Evolutionary conservation across 2,888 invertebrate genomes (phyloP), one percentile per base, ranked within the genome.

Genomic region (Silvanus unidentatus): DNA sequence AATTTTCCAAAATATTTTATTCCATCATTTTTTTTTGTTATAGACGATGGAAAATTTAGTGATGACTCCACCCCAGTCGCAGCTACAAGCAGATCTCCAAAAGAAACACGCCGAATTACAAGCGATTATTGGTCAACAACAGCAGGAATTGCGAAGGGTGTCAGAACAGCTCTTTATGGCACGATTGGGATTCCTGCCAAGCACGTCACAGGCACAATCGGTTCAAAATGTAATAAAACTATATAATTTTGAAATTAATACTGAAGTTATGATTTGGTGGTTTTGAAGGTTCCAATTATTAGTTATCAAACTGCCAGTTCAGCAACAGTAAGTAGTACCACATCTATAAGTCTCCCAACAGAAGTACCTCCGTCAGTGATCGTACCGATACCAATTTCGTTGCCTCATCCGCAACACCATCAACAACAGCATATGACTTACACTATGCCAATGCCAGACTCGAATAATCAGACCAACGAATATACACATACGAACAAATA

Each of bases 131-230:
- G 80, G 85, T 41, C 81, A 86, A 53, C 91, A 92, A 63, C 91
- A 92, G 64, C 90, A 91, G 61, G 91, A 93, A 68, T 70, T 93
- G 53, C 77, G 87, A 35, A 78, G 84, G 53, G 88, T 93, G 1
- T 90, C 90, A n/a, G 90, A 92, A 64, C 91, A 92, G 63, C 73
- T 93, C 42, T 68, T 90, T 39, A 81, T 92, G 68, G 87, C 90
- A 0, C 78, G 87, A 60, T 84, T 88, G 54, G 89, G 89, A 4
- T 77, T 90, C 9, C 59, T 80, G 28, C 77, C 43, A 16, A 44
- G 47, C 32, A 22, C 54, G 44, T 29, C 57, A 55, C 37, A 53
- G 45, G 8, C 62, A 60, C 5, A 62, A 57, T 8, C 60, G 49
- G n/a, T 49, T 14, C 44, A 30, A 45, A 48, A 50, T 40, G 50